Evolutionary conservation across 2,113 vertebrate species (phyloP).

Genomic region (Plotosus lineatus): DNA sequence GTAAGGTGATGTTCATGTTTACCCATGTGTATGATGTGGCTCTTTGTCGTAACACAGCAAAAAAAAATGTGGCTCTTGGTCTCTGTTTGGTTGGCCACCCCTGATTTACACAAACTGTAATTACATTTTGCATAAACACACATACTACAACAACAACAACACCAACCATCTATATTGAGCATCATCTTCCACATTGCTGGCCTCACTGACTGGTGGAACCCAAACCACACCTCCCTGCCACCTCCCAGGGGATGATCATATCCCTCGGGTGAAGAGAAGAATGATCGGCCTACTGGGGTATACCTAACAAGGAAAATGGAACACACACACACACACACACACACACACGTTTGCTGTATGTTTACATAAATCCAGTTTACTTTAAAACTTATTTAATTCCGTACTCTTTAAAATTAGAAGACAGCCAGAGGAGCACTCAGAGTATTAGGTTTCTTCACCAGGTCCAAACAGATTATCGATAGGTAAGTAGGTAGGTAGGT

Average conservation of each 20-base stretch:
- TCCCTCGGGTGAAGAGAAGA: constrained; percentile 95
- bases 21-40: too few relatives aligned
- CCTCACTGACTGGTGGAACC: constrained; percentile 95
- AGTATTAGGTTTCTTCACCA: too few relatives aligned
- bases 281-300: constrained; percentile 94
- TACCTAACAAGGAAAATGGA: constrained; percentile 73
- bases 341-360: background rate
- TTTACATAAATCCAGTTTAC: background rate
- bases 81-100: too few relatives aligned
- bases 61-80: too few relatives aligned
- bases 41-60: background rate
- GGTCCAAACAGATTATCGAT: too few relatives aligned
- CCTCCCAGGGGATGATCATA: constrained; percentile 94
- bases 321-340: background rate
- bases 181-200: constrained; percentile 99
- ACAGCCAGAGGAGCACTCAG: too few relatives aligned
- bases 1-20: too few relatives aligned
- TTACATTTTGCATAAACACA: background rate
- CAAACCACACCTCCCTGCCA: constrained; percentile 96
- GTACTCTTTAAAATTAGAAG: too few relatives aligned
- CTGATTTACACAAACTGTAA: too few relatives aligned
- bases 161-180: constrained; percentile 96
- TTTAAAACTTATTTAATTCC: background rate
- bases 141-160: background rate
- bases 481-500: too few relatives aligned